A percentile compares a stretch with the other conserved stretches of the same genome.
Conservation (phyloP, 1,140 invertebrate genomes). For the Armadillidium nasatum region DNA sequence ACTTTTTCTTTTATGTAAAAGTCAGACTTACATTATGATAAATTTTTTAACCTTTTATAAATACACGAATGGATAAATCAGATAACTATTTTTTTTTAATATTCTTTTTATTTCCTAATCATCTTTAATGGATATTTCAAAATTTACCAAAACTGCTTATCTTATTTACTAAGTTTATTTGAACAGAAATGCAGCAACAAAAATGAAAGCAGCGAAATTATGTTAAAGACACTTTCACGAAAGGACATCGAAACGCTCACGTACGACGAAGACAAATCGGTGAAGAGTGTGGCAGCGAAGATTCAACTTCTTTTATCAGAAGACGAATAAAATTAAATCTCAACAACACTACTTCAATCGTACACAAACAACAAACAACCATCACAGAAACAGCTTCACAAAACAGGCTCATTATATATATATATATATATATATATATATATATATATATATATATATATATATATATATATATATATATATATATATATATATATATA, state of each 20-base stretch:
- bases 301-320: not conserved
- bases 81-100: too few relatives aligned
- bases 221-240: not conserved
- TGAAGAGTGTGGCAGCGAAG: not conserved
- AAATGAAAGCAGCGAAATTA: not conserved
- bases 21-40: too few relatives aligned
- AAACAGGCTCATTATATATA: not conserved
- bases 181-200: not conserved
- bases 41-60: too few relatives aligned
- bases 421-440: conserved; percentile 2
- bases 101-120: too few relatives aligned
- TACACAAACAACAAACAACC: not conserved
- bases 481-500: conserved; percentile 15
- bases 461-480: conserved; percentile 9
- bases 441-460: not conserved
- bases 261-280: not conserved
- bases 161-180: not conserved
- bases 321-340: not conserved
- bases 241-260: not conserved
- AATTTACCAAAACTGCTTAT: not conserved
- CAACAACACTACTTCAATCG: not conserved
- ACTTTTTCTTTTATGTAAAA: too few relatives aligned
- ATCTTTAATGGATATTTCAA: too few relatives aligned
- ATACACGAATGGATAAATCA: too few relatives aligned
- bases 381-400: too few relatives aligned